Evolutionary conservation across 2,888 invertebrate genomes (phyloP).

Genomic region (Polydrusus tereticollis): DNA sequence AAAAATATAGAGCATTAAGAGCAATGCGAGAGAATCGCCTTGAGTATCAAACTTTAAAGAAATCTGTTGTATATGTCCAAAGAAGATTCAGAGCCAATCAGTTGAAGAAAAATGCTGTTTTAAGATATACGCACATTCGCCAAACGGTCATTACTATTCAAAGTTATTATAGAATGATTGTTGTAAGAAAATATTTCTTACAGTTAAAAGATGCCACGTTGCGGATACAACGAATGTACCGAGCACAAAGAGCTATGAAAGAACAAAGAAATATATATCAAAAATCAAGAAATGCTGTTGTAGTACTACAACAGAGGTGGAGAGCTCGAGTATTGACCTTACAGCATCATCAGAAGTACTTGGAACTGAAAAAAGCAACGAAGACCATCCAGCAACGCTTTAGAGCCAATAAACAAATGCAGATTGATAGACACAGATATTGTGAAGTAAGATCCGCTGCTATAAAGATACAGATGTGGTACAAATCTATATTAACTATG

Average conservation of each 20-base stretch:
- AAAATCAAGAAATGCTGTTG: constrained; percentile 50
- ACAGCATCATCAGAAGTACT: constrained; percentile 52
- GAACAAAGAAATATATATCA: constrained; percentile 50
- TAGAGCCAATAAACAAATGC: constrained; percentile 45
- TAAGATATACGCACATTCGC: constrained; percentile 1
- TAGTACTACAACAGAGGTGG: constrained; percentile 56
- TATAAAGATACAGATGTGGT: constrained; percentile 34
- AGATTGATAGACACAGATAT: constrained; percentile 41
- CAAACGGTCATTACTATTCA: constrained; percentile 37
- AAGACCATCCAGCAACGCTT: constrained; percentile 47
- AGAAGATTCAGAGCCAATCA: constrained; percentile 54
- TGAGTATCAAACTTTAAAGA: constrained; percentile 29
- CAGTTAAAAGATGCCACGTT: constrained; percentile 46
- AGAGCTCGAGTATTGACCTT: constrained; percentile 56
- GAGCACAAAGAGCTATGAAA: constrained; percentile 56
- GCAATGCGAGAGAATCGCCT: constrained; percentile 52
- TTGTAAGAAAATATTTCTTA: constrained; percentile 48
- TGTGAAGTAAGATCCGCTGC: constrained; percentile 4
- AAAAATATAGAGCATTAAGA: constrained; percentile 59
- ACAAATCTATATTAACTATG: constrained; percentile 45
- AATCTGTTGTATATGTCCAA: constrained; percentile 44
- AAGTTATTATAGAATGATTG: constrained; percentile 17
- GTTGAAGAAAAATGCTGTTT: constrained; percentile 65
- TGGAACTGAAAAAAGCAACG: constrained; percentile 29
- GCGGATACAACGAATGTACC: constrained; percentile 61